phyloP scores from a whole-genome alignment of 1,140 invertebrate genomes.

The Drosophila sucinea region DNA sequence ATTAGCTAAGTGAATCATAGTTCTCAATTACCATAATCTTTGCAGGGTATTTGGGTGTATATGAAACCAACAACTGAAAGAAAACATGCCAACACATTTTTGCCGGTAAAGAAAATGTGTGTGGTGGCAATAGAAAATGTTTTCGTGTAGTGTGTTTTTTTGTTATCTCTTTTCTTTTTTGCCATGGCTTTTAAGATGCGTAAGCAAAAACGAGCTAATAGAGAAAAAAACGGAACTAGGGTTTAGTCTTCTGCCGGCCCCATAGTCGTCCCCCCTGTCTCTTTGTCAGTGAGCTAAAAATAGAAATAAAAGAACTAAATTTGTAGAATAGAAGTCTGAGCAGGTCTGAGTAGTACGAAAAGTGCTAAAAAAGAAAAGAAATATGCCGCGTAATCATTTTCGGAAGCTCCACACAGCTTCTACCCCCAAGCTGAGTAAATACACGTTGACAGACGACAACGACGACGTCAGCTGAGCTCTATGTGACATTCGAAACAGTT shows the following conservation, averaged over 20 bases:
- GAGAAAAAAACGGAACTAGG: conserved; percentile 37
- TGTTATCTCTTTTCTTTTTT: conserved; percentile 32
- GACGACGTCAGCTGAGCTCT: conserved; percentile 34
- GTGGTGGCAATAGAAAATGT: conserved; percentile 35
- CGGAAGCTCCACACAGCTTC: conserved; percentile 51
- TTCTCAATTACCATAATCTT: conserved; percentile 3
- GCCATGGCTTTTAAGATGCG: conserved; percentile 15
- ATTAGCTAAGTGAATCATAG: conserved; percentile 3
- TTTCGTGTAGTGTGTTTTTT: conserved; percentile 1
- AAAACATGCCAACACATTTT: conserved; percentile 18
- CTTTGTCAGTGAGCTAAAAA: conserved; percentile 32
- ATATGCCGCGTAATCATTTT: conserved; percentile 74
- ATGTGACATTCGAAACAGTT: conserved; percentile 51
- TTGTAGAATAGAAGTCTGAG: conserved; percentile 23
- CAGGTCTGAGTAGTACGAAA: conserved; percentile 1
- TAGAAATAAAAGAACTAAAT: conserved; percentile 42
- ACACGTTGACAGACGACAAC: conserved; percentile 47
- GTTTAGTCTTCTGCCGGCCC: neutral
- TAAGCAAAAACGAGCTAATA: conserved; percentile 15
- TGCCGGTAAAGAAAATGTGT: conserved; percentile 21
- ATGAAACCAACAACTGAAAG: neutral
- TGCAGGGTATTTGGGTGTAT: neutral
- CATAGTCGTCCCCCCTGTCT: neutral
- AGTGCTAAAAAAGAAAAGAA: conserved; percentile 24
- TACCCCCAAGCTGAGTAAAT: conserved; percentile 68